phyloP scores from a whole-genome alignment of 2,888 invertebrate genomes.

The Pandemis cinnamomeana region DNA sequence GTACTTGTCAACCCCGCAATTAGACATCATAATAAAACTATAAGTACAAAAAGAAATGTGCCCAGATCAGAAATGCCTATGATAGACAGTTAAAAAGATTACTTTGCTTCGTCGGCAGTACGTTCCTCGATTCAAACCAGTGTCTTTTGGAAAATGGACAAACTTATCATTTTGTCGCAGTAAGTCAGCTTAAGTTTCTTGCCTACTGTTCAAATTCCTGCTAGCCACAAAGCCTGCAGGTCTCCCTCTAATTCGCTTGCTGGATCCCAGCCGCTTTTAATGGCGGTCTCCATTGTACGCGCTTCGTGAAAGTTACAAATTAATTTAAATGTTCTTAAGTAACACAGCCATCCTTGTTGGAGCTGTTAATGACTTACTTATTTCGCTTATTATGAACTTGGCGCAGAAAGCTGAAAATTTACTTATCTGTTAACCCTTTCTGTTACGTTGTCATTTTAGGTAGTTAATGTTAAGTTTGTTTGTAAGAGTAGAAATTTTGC shows the following conservation, averaged over 20 bases:
- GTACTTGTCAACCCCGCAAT: no score
- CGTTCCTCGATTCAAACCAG: background rate
- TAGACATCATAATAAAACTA: no score
- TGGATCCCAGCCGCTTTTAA: conserved; percentile 55
- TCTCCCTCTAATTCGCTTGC: conserved; percentile 58
- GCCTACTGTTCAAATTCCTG: conserved; percentile 36
- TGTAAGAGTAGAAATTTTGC: background rate
- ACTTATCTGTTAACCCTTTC: conserved; percentile 47
- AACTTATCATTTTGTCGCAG: conserved; percentile 28
- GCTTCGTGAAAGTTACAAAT: conserved; percentile 69
- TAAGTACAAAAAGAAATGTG: no score
- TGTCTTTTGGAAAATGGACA: background rate
- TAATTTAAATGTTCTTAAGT: conserved; percentile 66
- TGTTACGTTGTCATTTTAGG: conserved; percentile 13
- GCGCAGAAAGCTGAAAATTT: conserved; percentile 52
- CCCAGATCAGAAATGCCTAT: no score
- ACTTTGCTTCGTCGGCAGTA: background rate
- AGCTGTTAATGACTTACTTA: conserved; percentile 66
- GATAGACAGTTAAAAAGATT: background rate
- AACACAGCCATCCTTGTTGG: conserved; percentile 57
- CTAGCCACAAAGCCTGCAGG: conserved; percentile 47
- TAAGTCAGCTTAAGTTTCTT: conserved; percentile 30
- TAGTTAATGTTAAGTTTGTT: background rate
- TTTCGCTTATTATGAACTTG: conserved; percentile 59
- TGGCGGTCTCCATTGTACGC: conserved; percentile 57